phyloP scores from a whole-genome alignment of 2,888 invertebrate genomes.

The Carcina quercana region DNA sequence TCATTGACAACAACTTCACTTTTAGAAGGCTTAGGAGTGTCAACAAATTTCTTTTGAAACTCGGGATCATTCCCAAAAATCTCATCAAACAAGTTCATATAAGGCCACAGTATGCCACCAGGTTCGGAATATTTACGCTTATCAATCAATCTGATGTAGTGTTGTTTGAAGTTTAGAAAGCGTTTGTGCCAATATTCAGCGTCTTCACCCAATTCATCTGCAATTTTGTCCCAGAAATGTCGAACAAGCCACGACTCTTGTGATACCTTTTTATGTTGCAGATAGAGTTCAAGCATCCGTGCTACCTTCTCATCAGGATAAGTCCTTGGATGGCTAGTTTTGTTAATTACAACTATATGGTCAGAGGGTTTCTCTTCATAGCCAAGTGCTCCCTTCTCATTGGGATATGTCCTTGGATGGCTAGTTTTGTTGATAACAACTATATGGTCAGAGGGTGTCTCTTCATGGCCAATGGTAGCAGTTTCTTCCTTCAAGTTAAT shows the following conservation, averaged over 20 bases:
- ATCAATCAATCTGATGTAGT: constrained; percentile 46
- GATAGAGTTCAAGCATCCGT: constrained; percentile 45
- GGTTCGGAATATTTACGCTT: constrained; percentile 34
- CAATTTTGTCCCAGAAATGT: constrained; percentile 54
- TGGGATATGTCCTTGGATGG: constrained; percentile 17
- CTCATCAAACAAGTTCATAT: constrained; percentile 49
- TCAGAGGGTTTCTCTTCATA: no score
- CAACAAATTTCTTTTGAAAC: constrained; percentile 39
- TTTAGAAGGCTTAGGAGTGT: not conserved
- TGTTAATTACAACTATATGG: constrained; percentile 32
- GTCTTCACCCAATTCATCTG: constrained; percentile 48
- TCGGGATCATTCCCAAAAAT: constrained; percentile 47
- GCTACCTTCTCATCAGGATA: constrained; percentile 42
- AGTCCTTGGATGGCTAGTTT: constrained; percentile 20
- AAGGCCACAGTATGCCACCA: constrained; percentile 47
- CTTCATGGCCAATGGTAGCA: no score
- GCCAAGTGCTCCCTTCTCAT: constrained; percentile 47
- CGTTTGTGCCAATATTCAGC: constrained; percentile 59
- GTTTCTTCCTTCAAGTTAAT: no score
- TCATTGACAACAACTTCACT: not conserved
- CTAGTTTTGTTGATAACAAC: constrained; percentile 32
- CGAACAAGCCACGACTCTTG: constrained; percentile 38
- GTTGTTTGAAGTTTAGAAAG: constrained; percentile 58
- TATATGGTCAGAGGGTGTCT: no score
- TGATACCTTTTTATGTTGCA: constrained; percentile 43